Evolutionary conservation across 2,888 invertebrate genomes (phyloP), one percentile per base, ranked within the genome.

Genomic region (Drosophila meridiana): DNA sequence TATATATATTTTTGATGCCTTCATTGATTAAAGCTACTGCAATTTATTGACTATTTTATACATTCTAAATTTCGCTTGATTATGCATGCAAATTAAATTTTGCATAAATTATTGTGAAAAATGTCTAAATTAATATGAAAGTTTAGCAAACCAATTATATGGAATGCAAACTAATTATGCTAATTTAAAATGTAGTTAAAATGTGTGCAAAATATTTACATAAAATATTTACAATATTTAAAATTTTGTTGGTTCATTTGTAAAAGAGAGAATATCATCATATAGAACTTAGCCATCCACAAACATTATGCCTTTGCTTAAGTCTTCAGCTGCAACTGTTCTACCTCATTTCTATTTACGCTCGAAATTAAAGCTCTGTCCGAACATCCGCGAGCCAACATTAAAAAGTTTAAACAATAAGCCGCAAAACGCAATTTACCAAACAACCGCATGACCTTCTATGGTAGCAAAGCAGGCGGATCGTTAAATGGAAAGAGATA

Each of bases 391-490:
- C 45, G 26, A 5, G 30, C 9, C 32, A 40, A 42, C 56, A 57
- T 52, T 61, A 38, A 50, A 50, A 43, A n/a, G 32, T 42, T 60
- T 13, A 36, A 55, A 48, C 48, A 61, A 50, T 14, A 40, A 50
- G 40, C 36, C 28, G n/a, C 40, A 57, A 69, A 68, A 55, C 30
- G 20, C 58, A 69, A 50, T 68, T 71, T 45, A 42, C 13, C 9
- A 56, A 36, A 34, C n/a, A 55, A 6, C 5, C 40, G 3, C 20
- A 26, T 28, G 55, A 61, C 62, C 50, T 61, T 61, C 38, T 3
- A 43, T 45, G 50, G 43, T 52, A 52, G 45, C n/a, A 14, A 53
- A 14, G 32, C 13, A 56, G 28, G 34, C 48, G 7, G 55, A 52
- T 36, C 20, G 32, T 34, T 52, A 34, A 52, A 52, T 52, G 59